Evolutionary conservation across 2,888 invertebrate genomes (phyloP).

Genomic region (Lasioglossum vierecki): DNA sequence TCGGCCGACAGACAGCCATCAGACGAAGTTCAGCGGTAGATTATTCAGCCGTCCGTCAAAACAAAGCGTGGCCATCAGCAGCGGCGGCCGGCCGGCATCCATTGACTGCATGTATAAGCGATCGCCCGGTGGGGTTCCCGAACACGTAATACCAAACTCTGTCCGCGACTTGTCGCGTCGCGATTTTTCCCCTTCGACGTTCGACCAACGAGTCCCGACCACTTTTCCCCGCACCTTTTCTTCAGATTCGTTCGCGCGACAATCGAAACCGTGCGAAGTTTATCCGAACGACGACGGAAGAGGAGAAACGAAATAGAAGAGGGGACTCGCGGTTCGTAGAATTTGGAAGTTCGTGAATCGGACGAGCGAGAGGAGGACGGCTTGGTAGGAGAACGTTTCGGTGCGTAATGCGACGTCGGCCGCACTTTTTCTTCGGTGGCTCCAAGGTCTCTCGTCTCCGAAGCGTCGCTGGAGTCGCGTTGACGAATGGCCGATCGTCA

Average conservation of each 20-base stretch:
- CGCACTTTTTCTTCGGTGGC: conserved; percentile 72
- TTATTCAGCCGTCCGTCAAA: conserved; percentile 81
- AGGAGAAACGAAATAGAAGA: neutral
- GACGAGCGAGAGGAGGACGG: conserved; percentile 2
- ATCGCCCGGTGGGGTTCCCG: conserved; percentile 71
- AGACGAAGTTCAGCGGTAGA: conserved; percentile 73
- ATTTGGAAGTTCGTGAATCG: conserved; percentile 41
- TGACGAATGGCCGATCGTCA: conserved; percentile 74
- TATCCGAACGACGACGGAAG: neutral
- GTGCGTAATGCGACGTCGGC: conserved; percentile 74
- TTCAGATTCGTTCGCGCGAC: neutral
- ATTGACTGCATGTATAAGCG: conserved; percentile 75
- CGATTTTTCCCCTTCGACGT: neutral
- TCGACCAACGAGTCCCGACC: neutral
- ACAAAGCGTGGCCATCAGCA: conserved; percentile 77
- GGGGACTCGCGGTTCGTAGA: conserved; percentile 17
- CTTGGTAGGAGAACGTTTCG: conserved; percentile 37
- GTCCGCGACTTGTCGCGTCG: conserved; percentile 25
- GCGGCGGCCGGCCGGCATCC: conserved; percentile 73
- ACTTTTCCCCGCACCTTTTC: neutral
- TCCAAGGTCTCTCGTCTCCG: conserved; percentile 60
- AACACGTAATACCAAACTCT: conserved; percentile 73
- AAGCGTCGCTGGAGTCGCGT: conserved; percentile 65
- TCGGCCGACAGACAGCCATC: conserved; percentile 70
- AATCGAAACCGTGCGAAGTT: neutral